Base-by-base conservation (phyloP, 2,888 invertebrate species). In the Trissolcus brochymenae region DNA sequence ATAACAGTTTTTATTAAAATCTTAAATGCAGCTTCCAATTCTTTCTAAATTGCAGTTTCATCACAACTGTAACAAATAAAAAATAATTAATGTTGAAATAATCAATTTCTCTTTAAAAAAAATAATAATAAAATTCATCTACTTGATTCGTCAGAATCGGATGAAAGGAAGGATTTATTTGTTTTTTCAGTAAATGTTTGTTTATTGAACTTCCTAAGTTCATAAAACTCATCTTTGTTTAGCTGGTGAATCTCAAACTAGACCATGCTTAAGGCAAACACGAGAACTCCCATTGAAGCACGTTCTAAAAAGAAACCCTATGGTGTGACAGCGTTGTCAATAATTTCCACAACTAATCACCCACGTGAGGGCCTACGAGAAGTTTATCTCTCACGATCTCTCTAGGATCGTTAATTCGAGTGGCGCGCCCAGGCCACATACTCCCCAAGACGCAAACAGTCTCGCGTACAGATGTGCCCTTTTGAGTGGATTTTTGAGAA, bases 371-470 rank as follows among this genome's bases (percentile, higher is more conserved):
- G 49, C 54, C 57, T 17, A 68, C 41, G 70, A 78, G 71, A 78
- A 67, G n/a, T 51, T 76, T 76, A 76, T 76, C 60, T 29, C 56
- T 60, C 54, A 65, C 57, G 70, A 78, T 78, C 67, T 65, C 29
- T 46, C 21, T 53, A 65, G 54, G 6, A 41, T 67, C 75, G 60
- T 78, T 71, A 75, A 75, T 75, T 75, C 71, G 59, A 75, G 60
- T 67, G 55, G 59, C 17, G 21, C 16, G 17, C 16, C 40, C 59
- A 57, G 64, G 35, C 54, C 57, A 74, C 64, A 43, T 21, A 73
- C 55, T 60, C 35, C 40, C 19, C 51, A 16, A 19, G 11, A 9
- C 51, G 16, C 19, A n/a, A 46, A 61, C 40, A 43, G 40, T 55
- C 66, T 56, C 19, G 41, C 43, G 4, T 66, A 56, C 76, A 76